Conservation (phyloP, 2,797 vertebrate genomes). For the Channa striata region DNA sequence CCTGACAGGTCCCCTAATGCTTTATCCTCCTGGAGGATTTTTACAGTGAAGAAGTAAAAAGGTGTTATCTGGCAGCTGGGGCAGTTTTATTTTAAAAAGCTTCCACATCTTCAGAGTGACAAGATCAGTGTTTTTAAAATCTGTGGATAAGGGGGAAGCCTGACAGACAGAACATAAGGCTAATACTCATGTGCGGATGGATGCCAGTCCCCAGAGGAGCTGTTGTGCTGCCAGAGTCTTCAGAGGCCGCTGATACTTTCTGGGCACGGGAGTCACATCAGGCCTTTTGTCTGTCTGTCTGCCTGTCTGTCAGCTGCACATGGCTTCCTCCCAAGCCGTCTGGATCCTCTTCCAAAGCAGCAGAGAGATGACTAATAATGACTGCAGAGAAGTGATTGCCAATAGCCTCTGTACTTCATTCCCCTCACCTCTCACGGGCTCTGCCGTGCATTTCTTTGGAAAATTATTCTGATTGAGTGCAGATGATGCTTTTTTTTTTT, state of each 20-base stretch:
- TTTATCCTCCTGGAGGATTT: slow-evolving; percentile 35
- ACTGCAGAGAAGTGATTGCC: slow-evolving; percentile 71
- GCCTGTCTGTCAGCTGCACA: slow-evolving; percentile 46
- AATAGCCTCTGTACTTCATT: slow-evolving; percentile 73
- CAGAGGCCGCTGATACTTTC: slow-evolving; percentile 60
- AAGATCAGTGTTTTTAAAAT: slow-evolving; percentile 44
- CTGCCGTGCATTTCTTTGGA: slow-evolving; percentile 66
- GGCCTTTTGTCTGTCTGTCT: slow-evolving; percentile 35
- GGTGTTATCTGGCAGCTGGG: slow-evolving; percentile 33
- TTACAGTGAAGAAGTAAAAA: slow-evolving; percentile 31
- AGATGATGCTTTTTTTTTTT: slow-evolving; percentile 68
- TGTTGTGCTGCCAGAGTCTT: slow-evolving; percentile 54
- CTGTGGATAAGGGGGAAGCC: slow-evolving; percentile 47
- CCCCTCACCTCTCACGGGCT: slow-evolving; percentile 71
- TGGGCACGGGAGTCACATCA: slow-evolving; percentile 61
- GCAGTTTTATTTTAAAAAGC: slow-evolving; percentile 43
- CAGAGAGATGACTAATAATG: slow-evolving; percentile 75
- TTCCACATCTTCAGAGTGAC: slow-evolving; percentile 45
- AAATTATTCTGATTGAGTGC: slow-evolving; percentile 79
- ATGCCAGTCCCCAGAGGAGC: slow-evolving; percentile 64
- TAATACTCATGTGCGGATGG: slow-evolving; percentile 38
- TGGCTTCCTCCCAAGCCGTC: slow-evolving; percentile 62
- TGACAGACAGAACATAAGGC: slow-evolving; percentile 62
- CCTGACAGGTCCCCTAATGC: slow-evolving; percentile 58
- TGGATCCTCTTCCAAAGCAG: slow-evolving; percentile 61